These are phyloP conservation scores for Selenia dentaria DNA, from an alignment of 2,888 invertebrate genomes.

Conservation along the genomic window DNA sequence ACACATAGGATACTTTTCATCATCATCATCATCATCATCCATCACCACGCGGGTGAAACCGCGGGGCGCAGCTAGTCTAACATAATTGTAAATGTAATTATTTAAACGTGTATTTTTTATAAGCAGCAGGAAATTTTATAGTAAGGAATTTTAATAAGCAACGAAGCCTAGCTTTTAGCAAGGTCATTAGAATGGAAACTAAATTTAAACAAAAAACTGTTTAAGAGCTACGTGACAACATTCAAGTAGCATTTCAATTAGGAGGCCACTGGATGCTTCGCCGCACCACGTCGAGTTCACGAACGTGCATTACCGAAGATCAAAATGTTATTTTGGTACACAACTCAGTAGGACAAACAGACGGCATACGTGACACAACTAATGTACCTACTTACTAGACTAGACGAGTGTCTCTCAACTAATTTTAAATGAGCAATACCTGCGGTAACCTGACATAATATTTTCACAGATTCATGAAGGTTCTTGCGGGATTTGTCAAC, in stretches of 20 bases:
- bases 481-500: too few relatives aligned
- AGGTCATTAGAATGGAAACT: slow-evolving; percentile 19
- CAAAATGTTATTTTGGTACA: slow-evolving; percentile 4
- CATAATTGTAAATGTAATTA: too few relatives aligned
- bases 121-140: slow-evolving; percentile 19
- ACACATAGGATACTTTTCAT: too few relatives aligned
- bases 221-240: slow-evolving; percentile 7
- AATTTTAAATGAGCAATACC: background rate
- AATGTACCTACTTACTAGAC: background rate
- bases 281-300: background rate
- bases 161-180: slow-evolving; percentile 5
- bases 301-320: background rate
- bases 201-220: slow-evolving; percentile 5
- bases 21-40: too few relatives aligned
- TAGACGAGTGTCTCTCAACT: background rate
- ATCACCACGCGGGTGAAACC: too few relatives aligned
- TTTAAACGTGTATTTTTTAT: too few relatives aligned
- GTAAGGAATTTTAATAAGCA: slow-evolving; percentile 18
- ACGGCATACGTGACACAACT: slow-evolving; percentile 8
- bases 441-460: background rate
- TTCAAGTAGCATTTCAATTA: background rate
- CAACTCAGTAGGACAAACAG: background rate
- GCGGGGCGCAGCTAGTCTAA: too few relatives aligned
- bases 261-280: background rate
- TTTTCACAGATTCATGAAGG: too few relatives aligned